Conservation (phyloP, 2,797 vertebrate species). For the Decapterus maruadsi region DNA sequence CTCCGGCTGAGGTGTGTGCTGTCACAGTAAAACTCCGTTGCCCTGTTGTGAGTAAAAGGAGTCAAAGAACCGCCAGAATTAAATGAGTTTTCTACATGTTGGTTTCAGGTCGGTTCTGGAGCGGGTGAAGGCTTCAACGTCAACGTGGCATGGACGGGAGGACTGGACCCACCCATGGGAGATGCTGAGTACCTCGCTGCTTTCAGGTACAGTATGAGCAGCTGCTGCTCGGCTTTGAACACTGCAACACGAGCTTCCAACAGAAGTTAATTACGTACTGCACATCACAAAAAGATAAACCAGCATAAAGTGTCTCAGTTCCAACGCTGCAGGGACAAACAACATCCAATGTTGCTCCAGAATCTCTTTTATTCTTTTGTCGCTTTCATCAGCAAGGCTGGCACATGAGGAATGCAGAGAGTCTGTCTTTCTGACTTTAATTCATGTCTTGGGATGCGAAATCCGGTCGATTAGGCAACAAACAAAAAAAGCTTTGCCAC, state of each 20-base stretch:
- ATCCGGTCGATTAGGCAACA: neutral
- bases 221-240: neutral
- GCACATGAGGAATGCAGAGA: neutral
- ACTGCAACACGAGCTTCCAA: slow-evolving; percentile 1
- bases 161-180: slow-evolving; percentile 96
- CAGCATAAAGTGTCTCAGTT: no score
- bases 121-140: slow-evolving; percentile 94
- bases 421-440: neutral
- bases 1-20: slow-evolving; percentile 89
- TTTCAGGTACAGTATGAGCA: slow-evolving; percentile 87
- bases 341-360: no score
- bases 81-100: neutral
- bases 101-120: slow-evolving; percentile 91
- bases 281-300: no score
- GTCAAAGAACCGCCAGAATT: neutral
- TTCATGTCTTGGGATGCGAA: neutral
- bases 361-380: neutral
- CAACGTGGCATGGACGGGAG: slow-evolving; percentile 95
- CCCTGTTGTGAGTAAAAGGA: fast-evolving
- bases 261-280: neutral
- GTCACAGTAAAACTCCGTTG: no score
- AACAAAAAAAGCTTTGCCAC: slow-evolving; percentile 13
- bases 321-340: no score
- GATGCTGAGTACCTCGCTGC: slow-evolving; percentile 96
- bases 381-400: neutral